These are phyloP conservation scores for Buceros bicornis DNA, from an alignment of 2,797 vertebrate genomes.

Conservation along the genomic window DNA sequence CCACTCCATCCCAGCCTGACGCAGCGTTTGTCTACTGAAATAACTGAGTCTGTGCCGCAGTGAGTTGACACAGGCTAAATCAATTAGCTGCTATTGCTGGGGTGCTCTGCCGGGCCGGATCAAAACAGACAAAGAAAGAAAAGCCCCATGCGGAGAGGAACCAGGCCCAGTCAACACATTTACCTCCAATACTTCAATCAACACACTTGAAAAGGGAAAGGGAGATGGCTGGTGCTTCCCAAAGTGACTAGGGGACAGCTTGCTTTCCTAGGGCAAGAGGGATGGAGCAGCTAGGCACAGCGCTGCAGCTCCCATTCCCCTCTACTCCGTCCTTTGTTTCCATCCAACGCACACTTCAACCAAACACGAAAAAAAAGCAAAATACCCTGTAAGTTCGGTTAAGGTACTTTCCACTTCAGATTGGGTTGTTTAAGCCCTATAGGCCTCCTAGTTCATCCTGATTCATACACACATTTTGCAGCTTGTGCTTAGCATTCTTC, in stretches of 20 bases:
- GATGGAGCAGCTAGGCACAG: neutral
- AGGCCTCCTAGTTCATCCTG: neutral
- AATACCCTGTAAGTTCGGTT: neutral
- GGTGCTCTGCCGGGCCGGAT: constrained; percentile 7
- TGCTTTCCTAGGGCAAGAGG: neutral
- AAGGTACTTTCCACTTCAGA: neutral
- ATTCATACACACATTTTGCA: neutral
- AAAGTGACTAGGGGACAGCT: accelerated
- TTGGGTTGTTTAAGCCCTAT: neutral
- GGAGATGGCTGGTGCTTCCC: neutral
- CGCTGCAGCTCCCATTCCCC: neutral
- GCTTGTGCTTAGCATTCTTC: neutral
- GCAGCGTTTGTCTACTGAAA: neutral
- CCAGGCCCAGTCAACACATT: neutral
- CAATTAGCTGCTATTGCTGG: constrained; percentile 6
- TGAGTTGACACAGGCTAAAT: constrained; percentile 36
- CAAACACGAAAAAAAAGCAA: neutral
- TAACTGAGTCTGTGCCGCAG: neutral
- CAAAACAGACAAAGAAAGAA: constrained; percentile 27
- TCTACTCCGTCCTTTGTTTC: neutral
- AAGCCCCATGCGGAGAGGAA: neutral
- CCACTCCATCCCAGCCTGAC: neutral
- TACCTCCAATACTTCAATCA: neutral
- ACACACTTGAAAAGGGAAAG: neutral
- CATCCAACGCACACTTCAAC: neutral